phyloP scores from a whole-genome alignment of 2,888 invertebrate species.

The Ormyrus rosae region DNA sequence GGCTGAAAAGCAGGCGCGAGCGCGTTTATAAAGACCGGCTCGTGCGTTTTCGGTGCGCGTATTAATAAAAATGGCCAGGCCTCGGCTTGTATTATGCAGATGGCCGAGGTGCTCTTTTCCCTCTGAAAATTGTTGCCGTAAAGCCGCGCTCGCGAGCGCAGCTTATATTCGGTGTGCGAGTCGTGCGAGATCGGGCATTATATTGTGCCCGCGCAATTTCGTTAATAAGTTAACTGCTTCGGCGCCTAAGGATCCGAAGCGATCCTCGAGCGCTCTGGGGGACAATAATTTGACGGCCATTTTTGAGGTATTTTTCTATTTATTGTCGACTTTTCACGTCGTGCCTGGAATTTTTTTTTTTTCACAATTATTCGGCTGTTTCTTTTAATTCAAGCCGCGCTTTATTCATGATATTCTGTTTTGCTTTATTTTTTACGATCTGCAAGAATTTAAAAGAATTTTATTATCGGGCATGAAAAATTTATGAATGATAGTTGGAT shows the following conservation, averaged over 20 bases:
- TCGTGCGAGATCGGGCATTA: constrained; percentile 1
- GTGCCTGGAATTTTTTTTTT: too few species aligned
- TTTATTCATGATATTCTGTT: background rate
- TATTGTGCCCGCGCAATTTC: constrained; percentile 35
- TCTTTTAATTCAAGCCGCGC: background rate
- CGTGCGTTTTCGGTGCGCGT: constrained; percentile 32
- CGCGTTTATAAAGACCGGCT: constrained; percentile 40
- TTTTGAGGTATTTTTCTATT: constrained; percentile 39
- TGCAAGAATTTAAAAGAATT: too few species aligned
- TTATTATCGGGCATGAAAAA: too few species aligned
- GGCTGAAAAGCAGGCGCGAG: constrained; percentile 67
- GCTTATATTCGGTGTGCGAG: background rate
- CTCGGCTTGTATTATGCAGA: constrained; percentile 54
- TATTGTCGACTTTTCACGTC: constrained; percentile 28
- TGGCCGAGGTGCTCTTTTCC: background rate
- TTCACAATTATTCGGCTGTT: too few species aligned
- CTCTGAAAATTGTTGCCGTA: too few species aligned
- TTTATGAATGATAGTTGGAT: too few species aligned
- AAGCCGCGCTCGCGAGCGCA: background rate
- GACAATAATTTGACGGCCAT: constrained; percentile 42
- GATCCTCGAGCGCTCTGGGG: background rate
- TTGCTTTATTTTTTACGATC: too few species aligned
- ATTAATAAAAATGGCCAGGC: constrained; percentile 49
- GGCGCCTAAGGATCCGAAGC: background rate
- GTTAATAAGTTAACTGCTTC: constrained; percentile 40